Percentiles rank a stretch among this genome's conserved stretches.
Evolutionary conservation across 2,113 vertebrate species (phyloP).

Genomic region (Pterocles burchelli): DNA sequence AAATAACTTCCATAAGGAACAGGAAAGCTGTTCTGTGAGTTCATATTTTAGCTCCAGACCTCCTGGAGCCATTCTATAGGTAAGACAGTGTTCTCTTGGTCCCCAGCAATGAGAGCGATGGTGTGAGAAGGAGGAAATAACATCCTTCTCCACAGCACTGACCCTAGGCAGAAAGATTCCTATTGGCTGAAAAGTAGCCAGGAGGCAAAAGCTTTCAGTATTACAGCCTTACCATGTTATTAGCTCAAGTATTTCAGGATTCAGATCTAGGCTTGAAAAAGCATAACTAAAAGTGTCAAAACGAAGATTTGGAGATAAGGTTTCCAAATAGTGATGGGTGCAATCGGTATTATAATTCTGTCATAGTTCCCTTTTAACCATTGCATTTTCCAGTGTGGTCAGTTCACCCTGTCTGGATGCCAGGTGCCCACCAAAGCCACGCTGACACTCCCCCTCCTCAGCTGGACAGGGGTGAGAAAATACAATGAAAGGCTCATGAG

Average conservation of each 20-base stretch:
- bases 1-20: background rate
- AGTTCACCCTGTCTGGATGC: too few species aligned
- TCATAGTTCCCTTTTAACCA: background rate
- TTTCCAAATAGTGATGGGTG: background rate
- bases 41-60: background rate
- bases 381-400: background rate
- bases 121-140: background rate
- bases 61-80: background rate
- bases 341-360: background rate
- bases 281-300: background rate
- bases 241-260: background rate
- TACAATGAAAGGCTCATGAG: too few species aligned
- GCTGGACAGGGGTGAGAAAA: too few species aligned
- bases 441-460: too few species aligned
- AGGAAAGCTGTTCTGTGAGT: background rate
- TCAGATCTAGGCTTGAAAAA: background rate
- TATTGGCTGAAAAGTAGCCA: background rate
- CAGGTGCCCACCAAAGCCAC: too few species aligned
- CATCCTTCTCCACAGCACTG: background rate
- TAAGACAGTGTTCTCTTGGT: background rate
- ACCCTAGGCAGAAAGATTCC: background rate
- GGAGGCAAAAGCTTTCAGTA: background rate
- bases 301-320: background rate
- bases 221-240: background rate
- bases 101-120: background rate